A percentile compares a stretch with the other conserved stretches of the same genome.
Evolutionary conservation across 2,113 vertebrate genomes (phyloP).

Genomic region (Zingel zingel): DNA sequence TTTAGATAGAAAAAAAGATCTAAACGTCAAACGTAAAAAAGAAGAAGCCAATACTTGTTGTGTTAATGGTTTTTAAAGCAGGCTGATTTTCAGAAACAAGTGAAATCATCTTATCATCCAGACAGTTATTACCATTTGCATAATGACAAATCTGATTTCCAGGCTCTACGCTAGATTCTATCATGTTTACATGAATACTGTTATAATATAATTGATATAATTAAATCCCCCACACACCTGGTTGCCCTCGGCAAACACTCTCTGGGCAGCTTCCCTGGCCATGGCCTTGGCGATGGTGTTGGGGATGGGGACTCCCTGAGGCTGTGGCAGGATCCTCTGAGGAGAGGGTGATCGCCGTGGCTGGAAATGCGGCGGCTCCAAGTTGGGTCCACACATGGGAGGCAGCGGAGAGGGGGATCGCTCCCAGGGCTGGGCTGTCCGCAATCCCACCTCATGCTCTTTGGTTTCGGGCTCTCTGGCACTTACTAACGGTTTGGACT

Average conservation of each 20-base stretch:
- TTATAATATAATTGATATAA: not conserved
- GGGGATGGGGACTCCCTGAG: slow-evolving; percentile 92
- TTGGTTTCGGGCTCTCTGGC: slow-evolving; percentile 94
- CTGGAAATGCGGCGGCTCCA: slow-evolving; percentile 89
- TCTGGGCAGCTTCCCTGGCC: slow-evolving; percentile 95
- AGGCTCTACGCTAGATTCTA: not conserved
- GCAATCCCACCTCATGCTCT: slow-evolving; percentile 87
- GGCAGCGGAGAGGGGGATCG: slow-evolving; percentile 83
- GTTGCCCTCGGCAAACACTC: slow-evolving; percentile 89
- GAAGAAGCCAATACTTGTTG: not conserved
- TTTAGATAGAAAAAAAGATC: not conserved
- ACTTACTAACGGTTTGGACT: slow-evolving; percentile 92
- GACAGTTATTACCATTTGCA: not conserved
- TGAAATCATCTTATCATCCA: not conserved
- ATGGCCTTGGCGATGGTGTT: slow-evolving; percentile 96
- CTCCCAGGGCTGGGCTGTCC: slow-evolving; percentile 90
- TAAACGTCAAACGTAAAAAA: not conserved
- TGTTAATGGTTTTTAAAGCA: not conserved
- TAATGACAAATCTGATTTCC: not conserved
- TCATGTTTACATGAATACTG: not conserved
- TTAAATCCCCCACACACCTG: slow-evolving; percentile 82
- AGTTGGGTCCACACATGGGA: slow-evolving; percentile 80
- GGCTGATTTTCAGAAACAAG: not conserved
- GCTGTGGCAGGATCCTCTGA: slow-evolving; percentile 96
- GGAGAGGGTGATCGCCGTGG: slow-evolving; percentile 91